These are phyloP conservation scores for Heliconius hewitsoni DNA, from an alignment of 1,140 invertebrate genomes.

Conservation along the genomic window DNA sequence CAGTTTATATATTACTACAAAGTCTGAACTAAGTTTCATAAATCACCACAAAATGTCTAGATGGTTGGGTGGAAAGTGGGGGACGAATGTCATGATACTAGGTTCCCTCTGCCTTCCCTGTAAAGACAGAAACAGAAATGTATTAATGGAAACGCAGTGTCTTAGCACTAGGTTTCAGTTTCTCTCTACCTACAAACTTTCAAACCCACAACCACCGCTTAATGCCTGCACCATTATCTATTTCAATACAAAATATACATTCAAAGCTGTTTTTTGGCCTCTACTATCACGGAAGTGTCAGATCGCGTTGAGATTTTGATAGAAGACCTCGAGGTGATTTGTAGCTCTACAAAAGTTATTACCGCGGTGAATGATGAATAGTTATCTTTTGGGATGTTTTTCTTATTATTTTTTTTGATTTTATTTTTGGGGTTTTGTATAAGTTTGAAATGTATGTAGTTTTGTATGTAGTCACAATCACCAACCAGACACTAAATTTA, in stretches of 20 bases:
- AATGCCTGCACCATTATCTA: neutral
- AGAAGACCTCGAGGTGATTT: constrained; percentile 5
- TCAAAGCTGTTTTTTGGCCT: neutral
- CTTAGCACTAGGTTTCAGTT: too few species aligned
- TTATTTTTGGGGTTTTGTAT: neutral
- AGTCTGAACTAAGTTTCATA: too few species aligned
- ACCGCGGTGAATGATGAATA: neutral
- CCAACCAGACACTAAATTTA: too few species aligned
- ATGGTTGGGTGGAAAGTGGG: too few species aligned
- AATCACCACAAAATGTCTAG: neutral
- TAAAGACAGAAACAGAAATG: too few species aligned
- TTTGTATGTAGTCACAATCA: too few species aligned
- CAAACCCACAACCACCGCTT: too few species aligned
- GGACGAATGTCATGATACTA: neutral
- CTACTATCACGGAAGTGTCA: neutral
- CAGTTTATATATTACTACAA: too few species aligned
- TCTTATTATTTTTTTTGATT: neutral
- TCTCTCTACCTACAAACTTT: too few species aligned
- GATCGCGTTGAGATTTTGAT: neutral
- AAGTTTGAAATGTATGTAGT: too few species aligned
- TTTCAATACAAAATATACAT: too few species aligned
- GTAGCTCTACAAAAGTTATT: neutral
- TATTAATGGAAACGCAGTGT: too few species aligned
- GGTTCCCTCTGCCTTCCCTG: neutral
- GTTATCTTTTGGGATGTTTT: neutral